Evolutionary conservation across 2,888 invertebrate genomes (phyloP), one percentile per base, ranked within the genome.

Genomic region (Syritta pipiens): DNA sequence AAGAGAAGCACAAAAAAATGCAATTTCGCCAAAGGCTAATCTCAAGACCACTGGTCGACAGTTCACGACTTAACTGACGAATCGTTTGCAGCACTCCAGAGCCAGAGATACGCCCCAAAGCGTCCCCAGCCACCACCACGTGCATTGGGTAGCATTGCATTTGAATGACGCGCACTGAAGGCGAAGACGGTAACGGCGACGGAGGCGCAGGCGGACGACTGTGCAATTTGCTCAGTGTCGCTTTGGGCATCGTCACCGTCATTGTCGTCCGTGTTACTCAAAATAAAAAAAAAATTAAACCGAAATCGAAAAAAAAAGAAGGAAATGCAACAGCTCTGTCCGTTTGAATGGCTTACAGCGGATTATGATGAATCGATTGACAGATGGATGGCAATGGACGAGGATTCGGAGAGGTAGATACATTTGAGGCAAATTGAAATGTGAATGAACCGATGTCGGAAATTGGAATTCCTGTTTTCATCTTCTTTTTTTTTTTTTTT

Each of bases 301-400:
- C n/a, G n/a, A n/a, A n/a, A n/a, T n/a, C n/a, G n/a, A n/a, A n/a
- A n/a, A n/a, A n/a, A n/a, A n/a, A n/a, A n/a, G n/a, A n/a, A n/a
- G n/a, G n/a, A n/a, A 14, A n/a, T 26, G 14, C 53, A 22, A n/a
- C 37, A 22, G 9, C 35, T 12, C 22, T 10, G 20, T 4, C 5
- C 22, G 10, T n/a, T 51, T 1, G 10, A 20, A 10, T 40, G 10
- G 20, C 6, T 19, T 14, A 12, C 46, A 59, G 5, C 3, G 44
- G 32, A 59, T 46, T 44, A 12, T 44, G 44, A 59, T 19, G 30
- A 9, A 44, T 30, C 32, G 46, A 60, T 24, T 60, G 46, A 60
- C 59, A 59, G 19, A 32, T 42, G 28, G 12, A 12, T 42, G 2
- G n/a, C 24, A 12, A 3, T 10, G 3, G n/a, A 37, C 26, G 17